A percentile compares a stretch with the other conserved stretches of the same genome.
Conservation (phyloP, 2,888 invertebrate genomes). For the Dione vanillae region DNA sequence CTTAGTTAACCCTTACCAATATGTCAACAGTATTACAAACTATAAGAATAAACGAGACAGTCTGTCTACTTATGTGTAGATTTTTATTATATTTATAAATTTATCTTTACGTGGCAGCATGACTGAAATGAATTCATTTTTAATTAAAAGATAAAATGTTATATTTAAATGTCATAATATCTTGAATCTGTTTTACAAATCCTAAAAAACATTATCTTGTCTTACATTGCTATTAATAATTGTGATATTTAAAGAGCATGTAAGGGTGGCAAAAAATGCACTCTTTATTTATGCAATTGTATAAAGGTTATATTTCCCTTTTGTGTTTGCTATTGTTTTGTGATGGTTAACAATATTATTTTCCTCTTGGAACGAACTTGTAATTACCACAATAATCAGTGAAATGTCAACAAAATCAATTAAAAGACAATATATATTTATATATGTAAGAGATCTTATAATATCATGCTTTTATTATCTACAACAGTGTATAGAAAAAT, state of each 20-base stretch:
- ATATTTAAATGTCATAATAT: too few relatives aligned
- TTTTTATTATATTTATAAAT: slow-evolving; percentile 1
- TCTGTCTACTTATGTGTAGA: slow-evolving; percentile 3
- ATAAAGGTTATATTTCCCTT: background rate
- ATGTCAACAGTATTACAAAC: slow-evolving; percentile 27
- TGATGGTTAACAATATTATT: background rate
- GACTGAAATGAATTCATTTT: background rate
- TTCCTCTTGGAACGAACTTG: background rate
- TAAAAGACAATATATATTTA: background rate
- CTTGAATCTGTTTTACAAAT: too few relatives aligned
- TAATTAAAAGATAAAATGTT: too few relatives aligned
- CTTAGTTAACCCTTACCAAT: slow-evolving; percentile 40
- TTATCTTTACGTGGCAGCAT: slow-evolving; percentile 22
- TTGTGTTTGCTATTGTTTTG: background rate
- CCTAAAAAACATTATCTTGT: background rate
- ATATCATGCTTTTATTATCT: slow-evolving; percentile 29
- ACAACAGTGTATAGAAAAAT: slow-evolving; percentile 1
- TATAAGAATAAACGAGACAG: slow-evolving; percentile 10
- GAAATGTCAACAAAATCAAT: background rate
- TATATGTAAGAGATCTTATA: slow-evolving; percentile 17
- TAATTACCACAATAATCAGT: background rate
- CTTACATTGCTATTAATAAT: slow-evolving; percentile 2
- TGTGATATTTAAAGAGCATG: slow-evolving; percentile 7
- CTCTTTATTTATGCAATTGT: slow-evolving; percentile 7
- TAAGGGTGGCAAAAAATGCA: slow-evolving; percentile 27